Conservation (phyloP, 2,797 vertebrate genomes). For the Malacoraja senta region DNA sequence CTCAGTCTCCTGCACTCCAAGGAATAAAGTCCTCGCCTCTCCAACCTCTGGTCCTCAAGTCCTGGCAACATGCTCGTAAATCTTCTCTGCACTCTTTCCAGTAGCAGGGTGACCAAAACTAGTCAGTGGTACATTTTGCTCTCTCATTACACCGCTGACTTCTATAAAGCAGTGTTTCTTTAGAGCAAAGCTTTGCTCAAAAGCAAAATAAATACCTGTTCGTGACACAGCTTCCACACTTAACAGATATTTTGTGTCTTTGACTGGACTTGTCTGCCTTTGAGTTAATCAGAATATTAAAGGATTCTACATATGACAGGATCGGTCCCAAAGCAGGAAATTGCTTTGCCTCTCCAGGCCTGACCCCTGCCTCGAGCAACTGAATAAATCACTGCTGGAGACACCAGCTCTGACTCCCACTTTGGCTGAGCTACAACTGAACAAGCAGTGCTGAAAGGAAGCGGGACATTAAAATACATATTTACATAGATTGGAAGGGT, state of each 20-base stretch:
- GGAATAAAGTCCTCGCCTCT: too few species aligned
- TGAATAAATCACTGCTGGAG: background rate
- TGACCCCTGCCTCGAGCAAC: background rate
- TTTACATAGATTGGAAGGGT: too few species aligned
- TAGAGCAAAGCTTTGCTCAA: background rate
- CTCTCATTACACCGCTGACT: background rate
- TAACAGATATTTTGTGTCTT: conserved; percentile 3
- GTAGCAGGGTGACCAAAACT: too few species aligned
- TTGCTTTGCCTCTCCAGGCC: background rate
- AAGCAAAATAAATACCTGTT: background rate
- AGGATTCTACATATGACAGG: background rate
- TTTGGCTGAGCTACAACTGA: background rate
- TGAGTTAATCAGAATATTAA: background rate
- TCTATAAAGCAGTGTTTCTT: background rate
- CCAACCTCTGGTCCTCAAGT: too few species aligned
- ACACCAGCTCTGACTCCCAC: background rate
- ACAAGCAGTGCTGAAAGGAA: background rate
- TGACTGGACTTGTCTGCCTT: background rate
- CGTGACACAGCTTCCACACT: background rate
- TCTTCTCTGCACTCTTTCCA: too few species aligned
- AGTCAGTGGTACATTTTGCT: background rate
- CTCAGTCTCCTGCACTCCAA: too few species aligned
- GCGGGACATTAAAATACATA: background rate
- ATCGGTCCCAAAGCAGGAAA: background rate
- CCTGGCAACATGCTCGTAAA: too few species aligned